Conservation (phyloP, 2,888 invertebrate species). For the Archaeoteleia sp. region DNA sequence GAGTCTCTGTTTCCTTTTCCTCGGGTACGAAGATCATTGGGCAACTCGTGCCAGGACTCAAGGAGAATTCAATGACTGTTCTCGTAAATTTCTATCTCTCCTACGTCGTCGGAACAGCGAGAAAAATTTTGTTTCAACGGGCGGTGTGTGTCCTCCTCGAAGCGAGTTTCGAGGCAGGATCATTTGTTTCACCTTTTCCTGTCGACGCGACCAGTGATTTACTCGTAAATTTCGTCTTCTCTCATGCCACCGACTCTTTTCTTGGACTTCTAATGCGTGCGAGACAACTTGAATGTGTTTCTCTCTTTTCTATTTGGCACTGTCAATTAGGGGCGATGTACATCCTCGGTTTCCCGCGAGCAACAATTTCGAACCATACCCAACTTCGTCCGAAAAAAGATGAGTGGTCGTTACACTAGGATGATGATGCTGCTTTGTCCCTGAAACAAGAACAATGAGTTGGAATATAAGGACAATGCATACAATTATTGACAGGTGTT, state of each 20-base stretch:
- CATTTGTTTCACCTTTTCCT: conserved; percentile 55
- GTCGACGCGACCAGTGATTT: conserved; percentile 28
- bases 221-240: conserved; percentile 60
- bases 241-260: conserved; percentile 9
- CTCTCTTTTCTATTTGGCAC: conserved; percentile 40
- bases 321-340: conserved; percentile 68
- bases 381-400: conserved; percentile 45
- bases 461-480: background rate
- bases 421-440: conserved; percentile 25
- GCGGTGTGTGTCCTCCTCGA: conserved; percentile 7
- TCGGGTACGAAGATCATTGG: conserved; percentile 1
- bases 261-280: conserved; percentile 4
- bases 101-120: conserved; percentile 2
- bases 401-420: conserved; percentile 28
- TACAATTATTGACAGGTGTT: too few relatives aligned
- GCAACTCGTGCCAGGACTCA: conserved; percentile 1
- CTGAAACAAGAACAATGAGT: conserved; percentile 31
- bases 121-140: conserved; percentile 37
- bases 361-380: conserved; percentile 59
- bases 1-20: background rate
- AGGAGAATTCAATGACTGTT: conserved; percentile 7
- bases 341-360: conserved; percentile 55
- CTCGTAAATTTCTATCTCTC: conserved; percentile 23
- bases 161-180: conserved; percentile 51
- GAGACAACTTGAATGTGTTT: conserved; percentile 22